Conservation (phyloP, 1,140 invertebrate genomes). For the Calycopis cecrops region DNA sequence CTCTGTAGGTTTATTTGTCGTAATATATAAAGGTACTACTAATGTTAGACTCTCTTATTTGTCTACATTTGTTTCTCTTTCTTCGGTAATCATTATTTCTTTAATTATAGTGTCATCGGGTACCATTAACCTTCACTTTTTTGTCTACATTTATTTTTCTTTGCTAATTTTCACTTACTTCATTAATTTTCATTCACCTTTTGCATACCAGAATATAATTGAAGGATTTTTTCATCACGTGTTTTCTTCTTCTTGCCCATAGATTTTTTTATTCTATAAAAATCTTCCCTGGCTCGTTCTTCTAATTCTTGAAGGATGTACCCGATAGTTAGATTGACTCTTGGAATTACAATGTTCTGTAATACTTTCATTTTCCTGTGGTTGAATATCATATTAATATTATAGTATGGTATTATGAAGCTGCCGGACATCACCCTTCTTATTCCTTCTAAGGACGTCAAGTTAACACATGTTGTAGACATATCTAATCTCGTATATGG, state of each 20-base stretch:
- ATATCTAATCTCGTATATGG: too few relatives aligned
- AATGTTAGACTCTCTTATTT: too few relatives aligned
- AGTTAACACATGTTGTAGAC: too few relatives aligned
- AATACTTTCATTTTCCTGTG: conserved; percentile 86
- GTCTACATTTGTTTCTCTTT: too few relatives aligned
- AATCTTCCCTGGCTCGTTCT: conserved; percentile 89
- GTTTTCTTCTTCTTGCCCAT: conserved; percentile 77
- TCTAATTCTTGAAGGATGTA: conserved; percentile 89
- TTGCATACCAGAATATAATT: not conserved
- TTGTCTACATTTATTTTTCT: too few relatives aligned
- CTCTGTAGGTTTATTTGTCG: too few relatives aligned
- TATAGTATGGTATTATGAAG: conserved; percentile 15
- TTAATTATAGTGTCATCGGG: too few relatives aligned
- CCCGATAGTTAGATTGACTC: conserved; percentile 81
- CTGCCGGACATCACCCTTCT: conserved; percentile 28
- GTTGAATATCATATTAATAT: conserved; percentile 35
- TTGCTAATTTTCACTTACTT: too few relatives aligned
- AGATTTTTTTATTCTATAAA: conserved; percentile 87
- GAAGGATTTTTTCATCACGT: conserved; percentile 14
- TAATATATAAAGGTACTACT: too few relatives aligned
- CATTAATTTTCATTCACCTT: conserved; percentile 10
- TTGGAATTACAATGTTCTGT: conserved; percentile 88
- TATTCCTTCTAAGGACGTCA: conserved; percentile 44
- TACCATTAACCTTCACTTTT: too few relatives aligned
- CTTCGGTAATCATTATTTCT: too few relatives aligned